Evolutionary conservation across 2,888 invertebrate genomes (phyloP), one percentile per base, ranked within the genome.

Genomic region (Cheilosia soror): DNA sequence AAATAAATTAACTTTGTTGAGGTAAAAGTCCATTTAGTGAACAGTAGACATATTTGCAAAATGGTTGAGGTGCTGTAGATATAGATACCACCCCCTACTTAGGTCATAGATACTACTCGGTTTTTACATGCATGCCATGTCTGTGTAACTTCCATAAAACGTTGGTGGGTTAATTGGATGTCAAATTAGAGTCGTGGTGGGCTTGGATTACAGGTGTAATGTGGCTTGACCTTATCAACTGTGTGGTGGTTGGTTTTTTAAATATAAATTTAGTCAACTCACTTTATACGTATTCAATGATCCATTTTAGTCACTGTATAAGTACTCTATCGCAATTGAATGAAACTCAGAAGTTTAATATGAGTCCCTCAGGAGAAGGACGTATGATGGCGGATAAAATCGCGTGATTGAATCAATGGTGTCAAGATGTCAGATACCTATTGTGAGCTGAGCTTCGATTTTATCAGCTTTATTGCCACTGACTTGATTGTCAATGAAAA

Each of bases 1-100:
- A 78, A 83, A 78, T 83, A 68, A 83, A 83, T 83, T 83, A 78
- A 78, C 78, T 68, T 62, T 72, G 31, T 51, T 72, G 31, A 57
- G 78, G 57, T 63, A 63, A 83, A 68, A 63, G 68, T 73, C 42
- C 51, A 73, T 72, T 66, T 57, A 71, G 47, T 55, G 44, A 82
- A 77, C 55, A 31, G 42, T 68, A 62, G 33, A 47, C 33, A 11
- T 63, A 44, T 31, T 15, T 42, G 15, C 53, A 44, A 5, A 20
- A 40, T 33, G 55, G n/a, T 9, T 20, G 49, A 11, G 11, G 9
- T 20, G 37, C 25, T 9, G 29, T 2, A 20, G 44, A 20, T 49
- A 33, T 2, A 20, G 44, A 20, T 49, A 33, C 37, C 20, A 44
- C 44, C 47, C 15, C 20, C 63, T 37, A 37, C 11, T 4, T 37